Conservation (phyloP, 2,888 invertebrate species). For the Tineola bisselliella region DNA sequence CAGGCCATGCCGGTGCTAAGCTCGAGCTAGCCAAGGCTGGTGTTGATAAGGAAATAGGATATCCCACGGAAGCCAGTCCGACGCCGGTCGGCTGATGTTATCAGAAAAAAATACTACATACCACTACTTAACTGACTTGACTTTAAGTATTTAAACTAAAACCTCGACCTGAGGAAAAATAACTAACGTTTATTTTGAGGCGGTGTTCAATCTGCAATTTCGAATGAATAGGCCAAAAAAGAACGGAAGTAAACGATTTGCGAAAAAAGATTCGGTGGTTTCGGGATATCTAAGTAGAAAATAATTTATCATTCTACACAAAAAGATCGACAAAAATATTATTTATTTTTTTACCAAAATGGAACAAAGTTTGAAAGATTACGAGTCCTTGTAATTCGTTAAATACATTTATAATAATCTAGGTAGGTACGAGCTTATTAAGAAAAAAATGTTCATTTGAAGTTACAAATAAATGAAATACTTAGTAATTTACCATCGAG, state of each 20-base stretch:
- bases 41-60: constrained; percentile 45
- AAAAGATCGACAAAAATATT: not conserved
- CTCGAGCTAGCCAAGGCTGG: constrained; percentile 25
- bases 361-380: not conserved
- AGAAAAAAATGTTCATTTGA: not conserved
- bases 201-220: not conserved
- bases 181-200: not conserved
- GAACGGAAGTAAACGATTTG: not conserved
- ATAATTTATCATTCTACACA: constrained; percentile 7
- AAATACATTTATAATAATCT: not conserved
- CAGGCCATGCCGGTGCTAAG: constrained; percentile 14
- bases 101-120: constrained; percentile 27
- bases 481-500: not conserved
- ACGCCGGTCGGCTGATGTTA: constrained; percentile 33
- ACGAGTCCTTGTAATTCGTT: not conserved
- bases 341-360: not conserved
- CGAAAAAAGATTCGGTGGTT: not conserved
- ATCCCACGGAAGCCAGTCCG: constrained; percentile 41
- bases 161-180: constrained; percentile 1
- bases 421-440: too few species aligned
- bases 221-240: not conserved
- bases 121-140: constrained; percentile 16
- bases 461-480: too few species aligned
- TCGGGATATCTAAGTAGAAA: not conserved
- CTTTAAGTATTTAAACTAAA: not conserved